Evolutionary conservation across 1,140 invertebrate species (phyloP).

Genomic region (Sminthurides bifidus): DNA sequence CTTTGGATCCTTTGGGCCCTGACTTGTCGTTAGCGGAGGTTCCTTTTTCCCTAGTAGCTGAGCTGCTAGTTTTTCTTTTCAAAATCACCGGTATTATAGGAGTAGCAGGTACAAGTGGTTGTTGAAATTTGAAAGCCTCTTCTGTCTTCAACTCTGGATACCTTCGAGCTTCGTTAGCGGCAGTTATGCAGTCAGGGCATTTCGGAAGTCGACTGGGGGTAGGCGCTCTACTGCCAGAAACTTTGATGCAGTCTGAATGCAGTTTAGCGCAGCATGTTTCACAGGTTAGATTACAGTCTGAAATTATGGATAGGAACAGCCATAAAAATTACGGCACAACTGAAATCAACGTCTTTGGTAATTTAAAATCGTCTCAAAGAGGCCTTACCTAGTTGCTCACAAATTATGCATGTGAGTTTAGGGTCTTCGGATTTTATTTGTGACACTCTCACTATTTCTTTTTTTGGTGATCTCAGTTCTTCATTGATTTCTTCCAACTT

Average conservation of each 20-base stretch:
- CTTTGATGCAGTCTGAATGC: conserved; percentile 10
- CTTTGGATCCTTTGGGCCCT: no score
- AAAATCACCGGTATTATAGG: neutral
- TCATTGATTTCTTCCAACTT: neutral
- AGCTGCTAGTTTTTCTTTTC: neutral
- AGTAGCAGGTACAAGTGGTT: neutral
- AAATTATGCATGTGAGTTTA: neutral
- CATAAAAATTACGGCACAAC: neutral
- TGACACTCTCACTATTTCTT: neutral
- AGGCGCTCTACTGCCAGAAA: conserved; percentile 7
- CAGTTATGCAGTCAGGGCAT: neutral
- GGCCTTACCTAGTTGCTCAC: neutral
- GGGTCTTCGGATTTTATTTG: neutral
- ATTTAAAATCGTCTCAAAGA: no score
- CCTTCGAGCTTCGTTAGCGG: neutral
- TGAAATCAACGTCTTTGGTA: no score
- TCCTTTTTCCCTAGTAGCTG: neutral
- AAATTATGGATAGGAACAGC: neutral
- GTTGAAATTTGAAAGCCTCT: neutral
- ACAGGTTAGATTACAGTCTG: conserved; percentile 3
- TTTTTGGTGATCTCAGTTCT: neutral
- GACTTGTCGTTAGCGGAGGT: neutral
- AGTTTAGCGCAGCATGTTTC: conserved; percentile 1
- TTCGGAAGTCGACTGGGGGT: neutral
- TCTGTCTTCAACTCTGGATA: neutral